Evolutionary conservation across 2,113 vertebrate genomes (phyloP), one percentile per base, ranked within the genome.

Genomic region (Sturnira hondurensis): DNA sequence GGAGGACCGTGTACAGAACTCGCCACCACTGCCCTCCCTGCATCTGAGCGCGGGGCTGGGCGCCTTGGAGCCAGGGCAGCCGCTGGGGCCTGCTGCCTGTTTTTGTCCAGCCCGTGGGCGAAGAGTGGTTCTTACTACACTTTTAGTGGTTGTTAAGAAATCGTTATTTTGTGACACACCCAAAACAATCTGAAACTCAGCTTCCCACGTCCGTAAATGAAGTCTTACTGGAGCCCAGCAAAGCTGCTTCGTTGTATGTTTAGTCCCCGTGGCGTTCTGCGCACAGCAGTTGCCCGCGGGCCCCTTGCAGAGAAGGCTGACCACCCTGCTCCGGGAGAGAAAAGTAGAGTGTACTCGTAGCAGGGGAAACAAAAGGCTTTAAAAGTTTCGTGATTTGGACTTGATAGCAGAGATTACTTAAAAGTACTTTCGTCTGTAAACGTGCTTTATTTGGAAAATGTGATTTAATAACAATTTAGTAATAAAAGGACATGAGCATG

Each of bases 61-160:
- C 4, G 33, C 36, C 43, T 4, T 12, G 20, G 50, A 17, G 13
- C 19, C 4, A 28, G 47, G 7, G 22, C 31, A 20, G 13, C 77
- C 14, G 0, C 43, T 3, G 20, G 4, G 45, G 12, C 36, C 84
- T 4, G 2, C 67, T 5, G 0, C 26, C 50, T 7, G 7, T 26
- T 22, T 63, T 28, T 28, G 14, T 13, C 13, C 13, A 45, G 33
- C n/a, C 73, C 9, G 0, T 6, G 81, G 70, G 20, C 47, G 52
- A 5, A 63, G 26, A 74, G 28, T 38, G 24, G 15, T 50, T 89
- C 56, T 65, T 31, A 22, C 36, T 50, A 24, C 45, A 16, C 41
- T 28, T 76, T 65, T n/a, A 54, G 26, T 43, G 26, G 43, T n/a
- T 73, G 22, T 91, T 63, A 73, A 28, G 54, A 73, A 73, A 16